These are phyloP conservation scores for Drosophila kikkawai DNA, from an alignment of 1,140 invertebrate species.

Conservation along the genomic window DNA sequence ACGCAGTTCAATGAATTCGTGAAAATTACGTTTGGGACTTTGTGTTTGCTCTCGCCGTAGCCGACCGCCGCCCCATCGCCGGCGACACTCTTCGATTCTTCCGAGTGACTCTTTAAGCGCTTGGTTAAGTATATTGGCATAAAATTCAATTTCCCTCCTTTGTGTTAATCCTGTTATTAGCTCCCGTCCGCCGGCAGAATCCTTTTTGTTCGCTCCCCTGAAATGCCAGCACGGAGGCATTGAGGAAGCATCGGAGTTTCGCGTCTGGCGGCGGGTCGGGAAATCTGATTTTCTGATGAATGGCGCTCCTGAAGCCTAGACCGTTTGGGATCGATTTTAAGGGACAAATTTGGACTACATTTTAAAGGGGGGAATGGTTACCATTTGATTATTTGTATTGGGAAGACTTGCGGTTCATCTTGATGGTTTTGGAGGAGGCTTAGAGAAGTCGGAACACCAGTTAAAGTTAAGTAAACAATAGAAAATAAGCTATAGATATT, in stretches of 20 bases:
- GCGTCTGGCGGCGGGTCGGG: slow-evolving; percentile 3
- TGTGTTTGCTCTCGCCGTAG: slow-evolving; percentile 71
- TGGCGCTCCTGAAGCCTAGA: slow-evolving; percentile 5
- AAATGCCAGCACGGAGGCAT: slow-evolving; percentile 9
- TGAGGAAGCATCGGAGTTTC: background rate
- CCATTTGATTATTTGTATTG: slow-evolving; percentile 12
- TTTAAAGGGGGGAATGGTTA: slow-evolving; percentile 5
- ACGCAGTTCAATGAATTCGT: slow-evolving; percentile 85
- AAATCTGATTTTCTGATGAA: slow-evolving; percentile 31
- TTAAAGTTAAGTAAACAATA: background rate
- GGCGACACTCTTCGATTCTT: slow-evolving; percentile 27
- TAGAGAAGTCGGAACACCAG: background rate
- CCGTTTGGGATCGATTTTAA: slow-evolving; percentile 6
- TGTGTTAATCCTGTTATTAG: slow-evolving; percentile 84
- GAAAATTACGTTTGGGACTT: slow-evolving; percentile 85
- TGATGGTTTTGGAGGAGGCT: background rate
- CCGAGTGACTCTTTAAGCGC: slow-evolving; percentile 64
- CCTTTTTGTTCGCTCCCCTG: slow-evolving; percentile 49
- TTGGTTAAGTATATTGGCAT: slow-evolving; percentile 65
- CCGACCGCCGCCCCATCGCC: slow-evolving; percentile 15
- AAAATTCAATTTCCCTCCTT: slow-evolving; percentile 81
- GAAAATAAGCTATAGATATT: background rate
- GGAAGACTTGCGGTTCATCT: background rate
- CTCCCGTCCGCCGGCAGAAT: slow-evolving; percentile 54
- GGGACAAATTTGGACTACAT: slow-evolving; percentile 13